A percentile compares a stretch with the other conserved stretches of the same genome.
Evolutionary conservation across 2,797 vertebrate species (phyloP).

Genomic region (Schizopygopsis pylzovi): DNA sequence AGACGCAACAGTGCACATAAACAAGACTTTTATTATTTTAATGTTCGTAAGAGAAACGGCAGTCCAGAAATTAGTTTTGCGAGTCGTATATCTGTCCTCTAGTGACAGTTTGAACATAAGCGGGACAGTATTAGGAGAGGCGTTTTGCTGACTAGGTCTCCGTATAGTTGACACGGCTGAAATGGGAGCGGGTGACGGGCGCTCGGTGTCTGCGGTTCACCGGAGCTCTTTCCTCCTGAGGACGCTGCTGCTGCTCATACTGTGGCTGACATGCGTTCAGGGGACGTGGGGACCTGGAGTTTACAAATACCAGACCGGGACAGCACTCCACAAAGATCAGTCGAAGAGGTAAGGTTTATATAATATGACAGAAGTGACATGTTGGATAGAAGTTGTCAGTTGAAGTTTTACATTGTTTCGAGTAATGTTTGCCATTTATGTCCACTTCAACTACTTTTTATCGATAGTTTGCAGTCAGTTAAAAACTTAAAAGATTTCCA

Average conservation of each 20-base stretch:
- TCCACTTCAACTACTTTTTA: neutral
- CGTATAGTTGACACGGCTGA: constrained; percentile 65
- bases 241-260: constrained; percentile 65
- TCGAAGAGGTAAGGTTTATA: constrained; percentile 71
- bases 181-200: constrained; percentile 71
- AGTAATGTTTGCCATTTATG: neutral
- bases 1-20: constrained; percentile 11
- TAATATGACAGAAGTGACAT: neutral
- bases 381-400: neutral
- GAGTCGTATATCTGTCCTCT: neutral
- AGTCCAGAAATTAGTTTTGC: constrained; percentile 8
- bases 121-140: neutral
- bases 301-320: constrained; percentile 74
- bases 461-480: neutral
- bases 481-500: neutral
- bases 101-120: neutral
- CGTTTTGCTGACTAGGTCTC: constrained; percentile 53
- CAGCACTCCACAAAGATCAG: constrained; percentile 69
- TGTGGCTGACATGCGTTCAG: constrained; percentile 69
- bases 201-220: constrained; percentile 70
- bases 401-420: neutral
- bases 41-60: neutral
- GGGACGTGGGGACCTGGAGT: constrained; percentile 81
- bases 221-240: constrained; percentile 65
- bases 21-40: constrained; percentile 17